Evolutionary conservation across 92 coral and sea anemone genomes (phyloP), one percentile per base, ranked within the genome.

Genomic region (Epizoanthus ramosus): DNA sequence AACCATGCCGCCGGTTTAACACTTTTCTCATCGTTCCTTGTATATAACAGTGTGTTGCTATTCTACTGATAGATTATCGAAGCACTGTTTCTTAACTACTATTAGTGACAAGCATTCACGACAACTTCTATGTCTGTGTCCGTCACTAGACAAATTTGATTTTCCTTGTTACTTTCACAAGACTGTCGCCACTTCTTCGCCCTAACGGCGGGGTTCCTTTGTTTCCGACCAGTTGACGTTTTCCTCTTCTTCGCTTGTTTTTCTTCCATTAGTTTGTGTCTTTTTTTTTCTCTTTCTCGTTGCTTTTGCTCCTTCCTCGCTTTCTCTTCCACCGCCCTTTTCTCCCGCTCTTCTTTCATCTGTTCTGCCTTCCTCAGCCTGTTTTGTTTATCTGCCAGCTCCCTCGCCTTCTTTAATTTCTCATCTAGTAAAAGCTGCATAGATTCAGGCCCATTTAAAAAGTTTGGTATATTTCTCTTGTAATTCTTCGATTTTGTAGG

Each of bases 121-220:
- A 68, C 43, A 64, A 64, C 69, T 68, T 68, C 73, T 68, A 68
- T 35, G 47, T 68, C 73, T 68, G 73, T 8, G 73, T 68, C 22
- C 73, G 73, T 68, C 45, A 68, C 73, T 68, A 68, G 73, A 68
- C 73, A 68, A 68, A 68, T 68, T 68, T 68, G 53, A 68, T 68
- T 68, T 68, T 68, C 53, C 23, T 68, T 31, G 73, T 68, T 66
- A 66, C 71, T 66, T 66, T 66, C 71, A n/a, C n/a, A n/a, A 66
- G 71, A 28, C 50, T 28, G 71, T 66, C 71, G 71, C 50, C 71
- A 66, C 45, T 0, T 8, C 71, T 66, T 66, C 71, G 71, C 71
- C 43, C 71, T 66, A 23, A 28, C 43, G 43, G 71, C 13, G 43
- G 71, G 71, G 43, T 66, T 66, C 43, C 17, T 17, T 8, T 66